These are phyloP conservation scores for Acropora yongei DNA, from an alignment of 64 coral and sea anemone species.

Conservation along the genomic window DNA sequence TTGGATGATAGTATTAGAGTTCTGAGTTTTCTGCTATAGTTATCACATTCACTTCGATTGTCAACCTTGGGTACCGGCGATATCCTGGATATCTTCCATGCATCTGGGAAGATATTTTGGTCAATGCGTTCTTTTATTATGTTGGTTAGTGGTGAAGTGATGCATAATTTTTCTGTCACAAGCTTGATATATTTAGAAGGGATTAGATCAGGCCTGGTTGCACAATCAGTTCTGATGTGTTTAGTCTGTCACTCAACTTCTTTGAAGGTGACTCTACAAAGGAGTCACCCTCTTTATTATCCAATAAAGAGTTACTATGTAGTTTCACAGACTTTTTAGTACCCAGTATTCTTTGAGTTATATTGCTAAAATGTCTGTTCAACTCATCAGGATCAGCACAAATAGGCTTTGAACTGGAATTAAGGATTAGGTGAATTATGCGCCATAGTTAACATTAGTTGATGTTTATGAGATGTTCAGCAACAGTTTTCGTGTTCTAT, in stretches of 20 bases:
- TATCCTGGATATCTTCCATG: slow-evolving; percentile 31
- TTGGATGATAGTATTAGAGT: no score
- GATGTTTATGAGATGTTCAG: background rate
- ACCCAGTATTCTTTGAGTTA: slow-evolving; percentile 21
- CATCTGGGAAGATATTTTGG: background rate
- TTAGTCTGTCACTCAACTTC: slow-evolving; percentile 14
- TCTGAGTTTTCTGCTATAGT: background rate
- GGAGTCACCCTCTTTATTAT: background rate
- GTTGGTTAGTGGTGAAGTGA: slow-evolving; percentile 42
- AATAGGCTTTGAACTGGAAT: background rate
- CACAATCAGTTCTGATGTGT: slow-evolving; percentile 29
- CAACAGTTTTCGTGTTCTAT: slow-evolving; percentile 3
- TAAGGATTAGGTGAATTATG: slow-evolving; percentile 1
- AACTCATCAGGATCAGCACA: background rate
- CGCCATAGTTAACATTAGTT: background rate
- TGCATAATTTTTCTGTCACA: background rate
- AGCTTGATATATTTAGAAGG: slow-evolving; percentile 39
- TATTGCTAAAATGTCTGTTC: slow-evolving; percentile 12
- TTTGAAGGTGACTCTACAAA: slow-evolving; percentile 26
- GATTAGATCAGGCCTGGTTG: slow-evolving; percentile 27
- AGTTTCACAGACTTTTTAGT: background rate
- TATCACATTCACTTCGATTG: background rate
- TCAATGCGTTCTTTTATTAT: slow-evolving; percentile 26
- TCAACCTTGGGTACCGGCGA: slow-evolving; percentile 36
- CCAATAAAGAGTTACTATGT: slow-evolving; percentile 21